Evolutionary conservation across 2,888 invertebrate genomes (phyloP).

Genomic region (Aleiodes alternator): DNA sequence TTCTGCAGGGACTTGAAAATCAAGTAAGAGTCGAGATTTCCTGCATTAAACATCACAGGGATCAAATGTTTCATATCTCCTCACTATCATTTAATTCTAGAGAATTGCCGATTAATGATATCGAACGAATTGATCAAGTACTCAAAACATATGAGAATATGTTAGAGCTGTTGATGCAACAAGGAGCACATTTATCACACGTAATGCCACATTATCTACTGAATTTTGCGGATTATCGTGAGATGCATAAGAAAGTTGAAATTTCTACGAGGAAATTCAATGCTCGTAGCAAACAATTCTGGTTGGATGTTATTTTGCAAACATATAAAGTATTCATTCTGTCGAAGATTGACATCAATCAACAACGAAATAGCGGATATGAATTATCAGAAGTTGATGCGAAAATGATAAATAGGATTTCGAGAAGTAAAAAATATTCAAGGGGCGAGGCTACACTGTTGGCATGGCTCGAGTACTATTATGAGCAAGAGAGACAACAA

Average conservation of each 20-base stretch:
- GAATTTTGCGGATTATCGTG: slow-evolving; percentile 71
- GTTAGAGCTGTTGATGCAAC: slow-evolving; percentile 67
- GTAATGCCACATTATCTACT: slow-evolving; percentile 73
- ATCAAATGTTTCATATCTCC: no score
- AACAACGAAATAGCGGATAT: not conserved
- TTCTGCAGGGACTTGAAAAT: slow-evolving; percentile 43
- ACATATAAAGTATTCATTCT: slow-evolving; percentile 79
- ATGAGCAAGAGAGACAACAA: slow-evolving; percentile 71
- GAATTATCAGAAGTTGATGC: not conserved
- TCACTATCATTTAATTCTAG: no score
- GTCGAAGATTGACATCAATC: slow-evolving; percentile 64
- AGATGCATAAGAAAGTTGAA: slow-evolving; percentile 41
- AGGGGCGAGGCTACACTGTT: slow-evolving; percentile 69
- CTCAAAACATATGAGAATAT: slow-evolving; percentile 69
- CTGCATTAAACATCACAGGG: no score
- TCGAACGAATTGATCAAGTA: slow-evolving; percentile 61
- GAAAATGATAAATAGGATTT: slow-evolving; percentile 23
- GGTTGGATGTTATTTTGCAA: slow-evolving; percentile 81
- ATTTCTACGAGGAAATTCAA: slow-evolving; percentile 52
- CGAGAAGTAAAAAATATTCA: slow-evolving; percentile 32
- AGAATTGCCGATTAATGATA: slow-evolving; percentile 55
- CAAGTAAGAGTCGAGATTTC: no score
- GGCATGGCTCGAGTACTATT: slow-evolving; percentile 74
- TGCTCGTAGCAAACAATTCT: slow-evolving; percentile 74
- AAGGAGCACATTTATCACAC: slow-evolving; percentile 73